Evolutionary conservation across 2,797 vertebrate species (phyloP).

Genomic region (Onychomys leucogaster): DNA sequence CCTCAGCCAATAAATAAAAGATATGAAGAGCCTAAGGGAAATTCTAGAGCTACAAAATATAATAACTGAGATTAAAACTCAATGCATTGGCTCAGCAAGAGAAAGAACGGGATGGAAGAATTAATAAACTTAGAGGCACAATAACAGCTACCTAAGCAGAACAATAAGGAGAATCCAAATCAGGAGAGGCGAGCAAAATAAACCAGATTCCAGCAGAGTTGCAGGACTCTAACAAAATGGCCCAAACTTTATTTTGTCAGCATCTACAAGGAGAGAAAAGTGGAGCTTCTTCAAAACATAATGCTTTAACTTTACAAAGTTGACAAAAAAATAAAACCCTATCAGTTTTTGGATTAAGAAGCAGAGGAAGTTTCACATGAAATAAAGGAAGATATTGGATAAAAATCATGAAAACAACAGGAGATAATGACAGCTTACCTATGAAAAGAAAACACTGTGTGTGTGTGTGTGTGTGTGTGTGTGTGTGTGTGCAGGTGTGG

Average conservation of each 20-base stretch:
- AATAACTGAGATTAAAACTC: conserved; percentile 37
- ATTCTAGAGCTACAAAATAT: background rate
- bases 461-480: background rate
- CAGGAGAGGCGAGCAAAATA: background rate
- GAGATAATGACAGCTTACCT: background rate
- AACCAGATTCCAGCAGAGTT: background rate
- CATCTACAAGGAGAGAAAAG: background rate
- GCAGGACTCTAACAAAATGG: background rate
- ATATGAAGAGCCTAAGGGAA: background rate
- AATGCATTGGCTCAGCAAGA: background rate
- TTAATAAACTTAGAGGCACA: background rate
- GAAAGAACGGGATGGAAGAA: background rate
- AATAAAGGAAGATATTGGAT: background rate
- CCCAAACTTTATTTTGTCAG: background rate
- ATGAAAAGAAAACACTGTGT: background rate
- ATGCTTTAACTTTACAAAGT: background rate
- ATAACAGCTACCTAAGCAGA: background rate
- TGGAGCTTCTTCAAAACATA: background rate
- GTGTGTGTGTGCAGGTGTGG: background rate
- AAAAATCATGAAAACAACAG: background rate
- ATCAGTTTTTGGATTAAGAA: background rate
- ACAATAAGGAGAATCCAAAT: background rate
- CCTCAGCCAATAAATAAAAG: background rate
- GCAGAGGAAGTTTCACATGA: background rate
- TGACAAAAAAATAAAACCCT: background rate